These are phyloP conservation scores for Marisa cornuarietis DNA, from an alignment of 1,140 invertebrate species.

Conservation along the genomic window DNA sequence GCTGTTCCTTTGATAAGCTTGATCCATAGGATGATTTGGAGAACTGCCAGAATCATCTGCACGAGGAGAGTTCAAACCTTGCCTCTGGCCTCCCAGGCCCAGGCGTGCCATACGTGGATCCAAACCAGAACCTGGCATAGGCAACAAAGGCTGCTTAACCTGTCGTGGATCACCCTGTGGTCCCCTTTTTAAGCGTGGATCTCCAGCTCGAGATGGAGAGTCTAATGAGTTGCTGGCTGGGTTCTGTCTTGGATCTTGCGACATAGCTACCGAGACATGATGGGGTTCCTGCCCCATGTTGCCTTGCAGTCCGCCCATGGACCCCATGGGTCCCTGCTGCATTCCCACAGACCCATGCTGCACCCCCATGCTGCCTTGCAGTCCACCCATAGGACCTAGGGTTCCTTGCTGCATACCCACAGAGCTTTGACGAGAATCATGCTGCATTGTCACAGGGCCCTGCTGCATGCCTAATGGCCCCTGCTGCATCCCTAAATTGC, in stretches of 20 bases:
- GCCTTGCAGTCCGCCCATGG: background rate
- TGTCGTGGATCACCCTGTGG: conserved; percentile 11
- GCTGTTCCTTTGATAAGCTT: background rate
- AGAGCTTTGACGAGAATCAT: background rate
- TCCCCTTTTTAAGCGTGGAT: conserved; percentile 41
- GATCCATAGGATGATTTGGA: background rate
- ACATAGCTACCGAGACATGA: no score
- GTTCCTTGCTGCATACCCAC: background rate
- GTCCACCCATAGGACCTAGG: no score
- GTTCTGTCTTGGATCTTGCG: background rate
- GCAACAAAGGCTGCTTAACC: conserved; percentile 8
- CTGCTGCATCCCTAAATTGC: background rate
- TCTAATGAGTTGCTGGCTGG: background rate
- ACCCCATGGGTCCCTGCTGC: background rate
- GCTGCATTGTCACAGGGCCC: background rate
- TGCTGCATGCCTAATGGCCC: background rate
- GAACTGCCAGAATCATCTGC: background rate
- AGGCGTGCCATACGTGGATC: conserved; percentile 33
- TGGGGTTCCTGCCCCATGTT: background rate
- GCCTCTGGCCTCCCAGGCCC: background rate
- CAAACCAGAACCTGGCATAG: conserved; percentile 11
- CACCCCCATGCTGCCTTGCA: background rate
- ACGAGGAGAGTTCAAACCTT: no score
- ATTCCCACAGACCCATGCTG: background rate
- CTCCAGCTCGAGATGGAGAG: conserved; percentile 11